Evolutionary conservation across 2,888 invertebrate genomes (phyloP).

Genomic region (Gymnosoma rotundatum): DNA sequence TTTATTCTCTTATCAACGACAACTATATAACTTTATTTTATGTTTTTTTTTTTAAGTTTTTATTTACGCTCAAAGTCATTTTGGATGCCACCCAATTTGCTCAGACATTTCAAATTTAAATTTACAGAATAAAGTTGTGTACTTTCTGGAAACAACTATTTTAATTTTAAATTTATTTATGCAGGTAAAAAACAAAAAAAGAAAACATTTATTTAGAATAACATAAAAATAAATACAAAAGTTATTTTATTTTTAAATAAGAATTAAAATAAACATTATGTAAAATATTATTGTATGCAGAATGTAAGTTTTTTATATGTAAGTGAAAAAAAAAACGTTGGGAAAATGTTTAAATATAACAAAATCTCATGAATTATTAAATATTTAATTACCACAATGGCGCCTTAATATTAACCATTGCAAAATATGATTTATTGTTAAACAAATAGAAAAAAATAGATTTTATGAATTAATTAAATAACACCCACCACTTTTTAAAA

Average conservation of each 20-base stretch:
- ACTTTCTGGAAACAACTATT: not conserved
- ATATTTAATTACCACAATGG: not conserved
- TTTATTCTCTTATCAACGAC: conserved; percentile 44
- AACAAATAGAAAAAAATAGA: conserved; percentile 1
- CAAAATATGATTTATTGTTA: not conserved
- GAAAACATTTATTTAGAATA: not conserved
- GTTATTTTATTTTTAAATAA: not conserved
- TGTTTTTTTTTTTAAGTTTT: not conserved
- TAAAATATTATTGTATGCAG: too few species aligned
- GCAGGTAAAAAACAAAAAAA: not conserved
- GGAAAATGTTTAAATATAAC: not conserved
- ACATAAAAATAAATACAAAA: not conserved
- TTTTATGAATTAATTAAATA: conserved; percentile 22
- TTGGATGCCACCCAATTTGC: conserved; percentile 55
- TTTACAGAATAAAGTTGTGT: not conserved
- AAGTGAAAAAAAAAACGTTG: too few species aligned
- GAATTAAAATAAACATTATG: too few species aligned
- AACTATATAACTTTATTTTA: conserved; percentile 14
- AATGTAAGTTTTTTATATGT: too few species aligned
- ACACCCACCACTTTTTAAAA: conserved; percentile 11
- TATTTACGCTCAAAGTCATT: conserved; percentile 4
- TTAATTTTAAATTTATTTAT: not conserved
- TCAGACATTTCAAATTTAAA: not conserved
- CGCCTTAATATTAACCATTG: not conserved
- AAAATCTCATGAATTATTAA: conserved; percentile 12